Percentiles rank a stretch among this genome's conserved stretches.
These are phyloP conservation scores for Oxyteleia sp. DNA, from an alignment of 2,888 invertebrate genomes.

Conservation along the genomic window DNA sequence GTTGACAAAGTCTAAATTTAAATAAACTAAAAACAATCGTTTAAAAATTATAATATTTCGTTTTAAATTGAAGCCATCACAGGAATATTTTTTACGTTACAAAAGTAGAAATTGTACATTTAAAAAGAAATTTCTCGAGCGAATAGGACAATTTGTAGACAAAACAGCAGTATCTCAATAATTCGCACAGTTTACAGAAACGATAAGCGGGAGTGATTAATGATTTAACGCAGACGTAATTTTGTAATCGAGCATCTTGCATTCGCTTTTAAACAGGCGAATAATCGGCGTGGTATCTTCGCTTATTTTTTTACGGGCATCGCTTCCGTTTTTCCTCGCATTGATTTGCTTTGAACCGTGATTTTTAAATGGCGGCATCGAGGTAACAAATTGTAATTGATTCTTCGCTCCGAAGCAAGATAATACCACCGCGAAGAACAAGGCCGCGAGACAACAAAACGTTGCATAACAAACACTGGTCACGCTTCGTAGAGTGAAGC, in stretches of 20 bases:
- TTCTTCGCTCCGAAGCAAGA: slow-evolving; percentile 80
- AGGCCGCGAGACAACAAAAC: slow-evolving; percentile 84
- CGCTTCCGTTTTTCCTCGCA: slow-evolving; percentile 40
- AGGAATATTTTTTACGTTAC: too few relatives aligned
- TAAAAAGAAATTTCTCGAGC: too few relatives aligned
- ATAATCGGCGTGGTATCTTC: slow-evolving; percentile 42
- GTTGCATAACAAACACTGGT: slow-evolving; percentile 86
- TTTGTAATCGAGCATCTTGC: too few relatives aligned
- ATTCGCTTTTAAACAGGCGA: too few relatives aligned
- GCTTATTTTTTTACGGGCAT: slow-evolving; percentile 8
- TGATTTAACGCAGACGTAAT: too few relatives aligned
- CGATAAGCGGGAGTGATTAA: slow-evolving; percentile 24
- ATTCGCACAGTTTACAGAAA: neutral
- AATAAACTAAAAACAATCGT: too few relatives aligned
- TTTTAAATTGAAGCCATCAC: too few relatives aligned
- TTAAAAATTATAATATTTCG: too few relatives aligned
- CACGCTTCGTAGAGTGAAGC: slow-evolving; percentile 83
- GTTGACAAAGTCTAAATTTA: too few relatives aligned
- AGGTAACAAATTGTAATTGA: slow-evolving; percentile 78
- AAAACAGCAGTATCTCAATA: too few relatives aligned
- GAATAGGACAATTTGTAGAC: too few relatives aligned
- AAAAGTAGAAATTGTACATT: too few relatives aligned
- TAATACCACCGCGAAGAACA: slow-evolving; percentile 83
- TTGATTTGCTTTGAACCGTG: slow-evolving; percentile 45
- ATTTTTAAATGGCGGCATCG: slow-evolving; percentile 54